phyloP scores from a whole-genome alignment of 2,113 vertebrate species.

The Brachionichthys hirsutus region DNA sequence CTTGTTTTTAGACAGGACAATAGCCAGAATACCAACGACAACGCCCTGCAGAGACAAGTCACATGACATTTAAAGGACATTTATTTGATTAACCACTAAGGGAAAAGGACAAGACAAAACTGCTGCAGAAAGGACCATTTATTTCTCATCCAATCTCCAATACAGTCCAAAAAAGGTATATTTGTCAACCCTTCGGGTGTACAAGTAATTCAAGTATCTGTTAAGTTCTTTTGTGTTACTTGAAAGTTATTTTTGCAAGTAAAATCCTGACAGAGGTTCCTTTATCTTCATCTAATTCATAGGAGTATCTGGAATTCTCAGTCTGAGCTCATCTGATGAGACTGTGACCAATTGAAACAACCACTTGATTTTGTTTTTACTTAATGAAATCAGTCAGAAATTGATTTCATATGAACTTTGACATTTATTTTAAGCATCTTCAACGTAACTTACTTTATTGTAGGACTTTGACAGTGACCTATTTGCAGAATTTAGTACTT shows the following conservation, averaged over 20 bases:
- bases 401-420: no score
- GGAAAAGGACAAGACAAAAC: no score
- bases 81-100: not conserved
- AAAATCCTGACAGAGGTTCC: not conserved
- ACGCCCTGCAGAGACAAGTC: conserved; percentile 64
- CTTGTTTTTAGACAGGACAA: conserved; percentile 82
- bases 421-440: no score
- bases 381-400: no score
- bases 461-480: not conserved
- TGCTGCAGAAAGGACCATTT: no score
- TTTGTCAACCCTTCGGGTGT: not conserved
- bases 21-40: conserved; percentile 78
- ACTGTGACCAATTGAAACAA: no score
- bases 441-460: no score
- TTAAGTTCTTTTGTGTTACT: not conserved
- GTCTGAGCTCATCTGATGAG: no score
- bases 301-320: no score
- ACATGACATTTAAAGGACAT: not conserved
- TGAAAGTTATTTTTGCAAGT: conserved; percentile 4
- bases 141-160: not conserved
- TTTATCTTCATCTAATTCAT: not conserved
- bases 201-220: conserved; percentile 7
- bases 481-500: not conserved
- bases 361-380: no score
- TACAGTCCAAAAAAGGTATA: not conserved